Base-by-base conservation (phyloP, 2,113 vertebrate genomes). In the Sinosuthora webbiana region DNA sequence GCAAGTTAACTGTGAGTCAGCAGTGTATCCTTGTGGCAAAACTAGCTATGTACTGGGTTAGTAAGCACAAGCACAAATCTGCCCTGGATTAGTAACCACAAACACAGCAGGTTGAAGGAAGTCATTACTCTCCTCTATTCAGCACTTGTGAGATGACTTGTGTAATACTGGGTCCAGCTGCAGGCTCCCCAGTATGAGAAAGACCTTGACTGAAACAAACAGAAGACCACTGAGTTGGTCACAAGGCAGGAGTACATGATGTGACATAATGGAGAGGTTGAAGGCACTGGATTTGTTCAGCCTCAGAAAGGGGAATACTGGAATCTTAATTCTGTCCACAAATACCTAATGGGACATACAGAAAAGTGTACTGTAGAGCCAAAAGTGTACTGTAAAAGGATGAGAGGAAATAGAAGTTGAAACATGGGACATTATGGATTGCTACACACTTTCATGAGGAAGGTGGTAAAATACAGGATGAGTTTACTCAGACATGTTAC, bases 1-100 rank as follows among this genome's bases (percentile, higher is more conserved):
- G 18, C 2, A 2, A 41, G 28, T 19, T 33, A 76, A 33, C 37
- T 0, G 1, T 17, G 20, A 39, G 44, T 31, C 31, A 27, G 53
- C 33, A 50, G 22, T 19, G 39, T 30, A 15, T 5, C n/a, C 37
- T 24, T 37, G 16, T 23, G 59, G 30, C 68, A 71, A 31, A 42
- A 25, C 15, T 25, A n/a, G 37, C 49, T 1, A 2, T 2, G 1
- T 21, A 2, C 24, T 57, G n/a, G 22, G 24, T 59, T 37, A 59
- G 57, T 37, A 59, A 59, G 15, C 15, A 25, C 35, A 25, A 60
- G 35, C n/a, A 37, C 22, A 35, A 59, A 59, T 37, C 22, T 42
- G 31, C 19, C 33, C 67, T 39, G 42, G 13, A 2, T 50, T 24
- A 22, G 37, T 19, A 18, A 33, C 15, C 28, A 37, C 5, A 8